phyloP scores from a whole-genome alignment of 92 coral and sea anemone genomes.

The Actinostola sp. region DNA sequence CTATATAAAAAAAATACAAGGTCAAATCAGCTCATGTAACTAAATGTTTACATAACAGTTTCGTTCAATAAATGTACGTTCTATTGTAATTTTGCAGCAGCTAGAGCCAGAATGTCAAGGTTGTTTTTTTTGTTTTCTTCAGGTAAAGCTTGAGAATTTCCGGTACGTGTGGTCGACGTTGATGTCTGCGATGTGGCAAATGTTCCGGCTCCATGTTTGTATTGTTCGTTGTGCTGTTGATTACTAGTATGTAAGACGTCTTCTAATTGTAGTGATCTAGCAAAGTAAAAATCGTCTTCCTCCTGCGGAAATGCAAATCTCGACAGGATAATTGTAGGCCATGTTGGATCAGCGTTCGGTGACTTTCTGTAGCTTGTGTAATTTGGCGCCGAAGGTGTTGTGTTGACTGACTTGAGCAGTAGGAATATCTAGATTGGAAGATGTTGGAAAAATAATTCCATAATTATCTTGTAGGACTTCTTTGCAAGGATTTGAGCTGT shows the following conservation, averaged over 20 bases:
- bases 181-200: too few relatives aligned
- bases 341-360: not conserved
- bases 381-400: too few relatives aligned
- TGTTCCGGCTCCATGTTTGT: too few relatives aligned
- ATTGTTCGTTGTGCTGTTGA: not conserved
- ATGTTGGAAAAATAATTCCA: not conserved
- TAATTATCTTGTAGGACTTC: not conserved
- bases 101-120: not conserved
- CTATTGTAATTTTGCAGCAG: not conserved
- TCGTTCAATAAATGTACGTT: too few relatives aligned
- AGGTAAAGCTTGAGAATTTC: too few relatives aligned
- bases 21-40: not conserved
- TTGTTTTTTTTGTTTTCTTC: too few relatives aligned
- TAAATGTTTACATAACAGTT: not conserved
- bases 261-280: not conserved
- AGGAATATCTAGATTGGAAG: not conserved
- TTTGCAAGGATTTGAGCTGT: conserved; percentile 12
- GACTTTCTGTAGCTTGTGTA: too few relatives aligned
- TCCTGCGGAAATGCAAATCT: not conserved
- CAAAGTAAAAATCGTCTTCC: not conserved
- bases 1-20: not conserved
- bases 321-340: not conserved
- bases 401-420: too few relatives aligned
- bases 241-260: not conserved
- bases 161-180: too few relatives aligned